Evolutionary conservation across 1,140 invertebrate species (phyloP), one percentile per base, ranked within the genome.

Genomic region (Zaprionus ornatus): DNA sequence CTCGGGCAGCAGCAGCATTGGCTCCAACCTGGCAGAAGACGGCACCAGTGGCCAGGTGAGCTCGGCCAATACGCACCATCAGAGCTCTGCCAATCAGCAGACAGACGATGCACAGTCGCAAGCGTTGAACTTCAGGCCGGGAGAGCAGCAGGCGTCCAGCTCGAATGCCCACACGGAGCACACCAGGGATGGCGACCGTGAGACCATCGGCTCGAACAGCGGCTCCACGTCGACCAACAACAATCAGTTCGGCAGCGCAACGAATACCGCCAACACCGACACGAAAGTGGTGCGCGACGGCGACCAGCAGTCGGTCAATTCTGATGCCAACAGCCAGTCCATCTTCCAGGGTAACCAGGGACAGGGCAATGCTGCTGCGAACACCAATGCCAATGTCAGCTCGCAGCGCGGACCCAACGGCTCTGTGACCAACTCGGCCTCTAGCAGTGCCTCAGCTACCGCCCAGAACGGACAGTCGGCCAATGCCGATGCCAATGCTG

Each of bases 41-140:
- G 92, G 92, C 15, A 84, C 40, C 63, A 88, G 91, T 19, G 92
- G 92, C 0, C 92, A 92, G 64, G 71, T 92, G 37, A 87, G 80
- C 68, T 91, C 91, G 0, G 88, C 92, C 3, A 92, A 92, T 52
- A 83, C 84, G 3, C 82, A 85, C 23, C 88, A 91, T 6, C 72
- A 80, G 63, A 82, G 48, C 15, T 35, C 61, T 17, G 21, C 25
- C 3, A 59, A 40, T 7, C 70, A 77, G 10, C 74, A 71, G 10
- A 62, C 68, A 6, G 60, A 60, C 15, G 65, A 55, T 17, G 86
- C 91, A 0, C 92, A 92, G 63, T 91, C 91, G 55, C 91, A 92
- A 50, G 63, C 86, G 0, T 56, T 92, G 3, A 92, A 92, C 66
- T 92, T 90, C 55, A 25, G 40, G 37, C 67, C 63, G 0, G 72